Evolutionary conservation across 2,113 vertebrate genomes (phyloP), one percentile per base, ranked within the genome.

Genomic region (Coryphaenoides rupestris): DNA sequence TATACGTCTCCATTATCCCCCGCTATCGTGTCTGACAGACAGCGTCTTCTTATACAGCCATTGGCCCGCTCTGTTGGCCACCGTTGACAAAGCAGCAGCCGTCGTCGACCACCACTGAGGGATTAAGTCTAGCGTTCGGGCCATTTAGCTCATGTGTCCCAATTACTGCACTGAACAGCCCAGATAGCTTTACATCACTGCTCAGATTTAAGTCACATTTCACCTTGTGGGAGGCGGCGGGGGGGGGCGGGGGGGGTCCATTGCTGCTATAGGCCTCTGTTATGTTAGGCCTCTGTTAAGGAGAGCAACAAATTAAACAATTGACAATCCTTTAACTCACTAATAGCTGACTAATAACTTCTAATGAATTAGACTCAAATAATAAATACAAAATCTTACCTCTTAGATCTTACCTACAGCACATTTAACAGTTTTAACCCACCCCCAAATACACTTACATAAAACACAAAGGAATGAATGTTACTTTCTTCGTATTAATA

Each of bases 81-180:
- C 58, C 17, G 14, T n/a, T 23, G 19, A 47, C 40, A 47, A 24
- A 26, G 16, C 17, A 23, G 50, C 53, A 63, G 55, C 54, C 65
- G n/a, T n/a, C n/a, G n/a, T n/a, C n/a, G 2, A 9, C 50, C 19
- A 58, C 58, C 14, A 40, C 19, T 13, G 16, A 12, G 33, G 60
- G 65, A 72, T 63, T 52, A 73, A 19, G 3, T 21, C 40, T 19
- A 58, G 56, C 60, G 49, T 28, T 63, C 21, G 49, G 62, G 46
- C 55, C 58, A 68, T 64, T 78, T 62, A 61, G 53, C 61, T 72
- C 62, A 72, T 69, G 55, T 69, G 40, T 70, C 46, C 59, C 70
- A 45, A 60, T 72, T 73, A 75, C 68, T 58, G 71, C 63, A 52
- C n/a, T n/a, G 54, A 73, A 58, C 45, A 40, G 19, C 17, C 17